phyloP scores from a whole-genome alignment of 2,888 invertebrate genomes.

The Drosophila borborema region DNA sequence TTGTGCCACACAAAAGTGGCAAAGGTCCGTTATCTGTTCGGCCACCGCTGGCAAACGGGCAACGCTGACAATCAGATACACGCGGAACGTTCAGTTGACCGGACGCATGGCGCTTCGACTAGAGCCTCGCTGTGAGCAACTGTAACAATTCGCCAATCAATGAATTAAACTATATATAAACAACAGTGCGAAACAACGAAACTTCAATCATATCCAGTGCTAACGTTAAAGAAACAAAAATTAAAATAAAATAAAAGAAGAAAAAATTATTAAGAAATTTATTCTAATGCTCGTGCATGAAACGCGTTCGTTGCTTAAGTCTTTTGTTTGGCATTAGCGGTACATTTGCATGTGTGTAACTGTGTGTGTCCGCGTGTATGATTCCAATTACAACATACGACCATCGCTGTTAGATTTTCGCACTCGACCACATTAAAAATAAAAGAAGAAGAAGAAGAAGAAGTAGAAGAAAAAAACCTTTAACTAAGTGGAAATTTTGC shows the following conservation, averaged over 20 bases:
- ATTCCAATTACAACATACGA: constrained; percentile 48
- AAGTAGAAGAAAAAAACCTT: constrained; percentile 6
- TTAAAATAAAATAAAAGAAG: not conserved
- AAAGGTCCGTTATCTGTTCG: constrained; percentile 83
- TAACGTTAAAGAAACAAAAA: constrained; percentile 5
- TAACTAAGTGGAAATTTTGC: constrained; percentile 30
- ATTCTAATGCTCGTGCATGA: constrained; percentile 35
- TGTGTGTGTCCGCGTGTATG: constrained; percentile 9
- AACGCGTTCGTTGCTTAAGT: constrained; percentile 73
- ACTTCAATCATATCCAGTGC: constrained; percentile 28
- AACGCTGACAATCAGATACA: constrained; percentile 73
- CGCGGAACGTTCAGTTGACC: constrained; percentile 82
- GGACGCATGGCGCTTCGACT: constrained; percentile 73
- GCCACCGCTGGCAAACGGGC: constrained; percentile 66
- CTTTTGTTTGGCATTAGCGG: constrained; percentile 63
- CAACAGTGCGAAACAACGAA: constrained; percentile 20
- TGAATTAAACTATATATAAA: constrained; percentile 13
- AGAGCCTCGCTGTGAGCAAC: constrained; percentile 31
- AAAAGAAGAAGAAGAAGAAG: not conserved
- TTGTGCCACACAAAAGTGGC: constrained; percentile 80
- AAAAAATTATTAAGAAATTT: not conserved
- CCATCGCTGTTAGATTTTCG: constrained; percentile 31
- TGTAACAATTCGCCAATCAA: constrained; percentile 41
- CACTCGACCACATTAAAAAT: constrained; percentile 36
- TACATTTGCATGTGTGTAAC: constrained; percentile 29